A percentile compares a stretch with the other conserved stretches of the same genome.
Evolutionary conservation across 92 coral and sea anemone genomes (phyloP).

Genomic region (Phymanthus crucifer): DNA sequence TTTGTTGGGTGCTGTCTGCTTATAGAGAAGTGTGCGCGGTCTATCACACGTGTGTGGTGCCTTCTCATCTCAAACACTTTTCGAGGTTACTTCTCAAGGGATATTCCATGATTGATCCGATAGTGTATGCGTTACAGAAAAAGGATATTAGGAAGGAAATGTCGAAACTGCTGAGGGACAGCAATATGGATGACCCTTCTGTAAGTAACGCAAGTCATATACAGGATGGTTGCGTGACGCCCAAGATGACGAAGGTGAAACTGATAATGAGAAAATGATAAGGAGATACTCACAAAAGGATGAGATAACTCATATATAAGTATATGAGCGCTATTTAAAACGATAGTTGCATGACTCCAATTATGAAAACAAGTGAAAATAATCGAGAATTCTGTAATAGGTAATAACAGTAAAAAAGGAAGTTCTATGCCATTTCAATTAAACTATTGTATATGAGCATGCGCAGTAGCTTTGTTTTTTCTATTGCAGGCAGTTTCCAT

Average conservation of each 20-base stretch:
- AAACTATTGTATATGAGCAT: no score
- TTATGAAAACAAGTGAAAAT: no score
- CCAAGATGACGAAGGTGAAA: background rate
- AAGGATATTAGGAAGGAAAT: conserved; percentile 59
- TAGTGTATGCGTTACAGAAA: conserved; percentile 64
- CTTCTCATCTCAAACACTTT: conserved; percentile 38
- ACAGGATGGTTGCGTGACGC: background rate
- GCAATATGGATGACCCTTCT: background rate
- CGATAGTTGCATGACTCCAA: background rate
- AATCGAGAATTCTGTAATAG: no score
- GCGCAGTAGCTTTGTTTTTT: no score
- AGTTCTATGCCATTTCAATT: no score
- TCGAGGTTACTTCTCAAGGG: conserved; percentile 69
- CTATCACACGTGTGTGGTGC: conserved; percentile 29
- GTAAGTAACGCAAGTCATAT: conserved; percentile 3
- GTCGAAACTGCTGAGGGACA: background rate
- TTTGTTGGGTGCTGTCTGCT: conserved; percentile 55
- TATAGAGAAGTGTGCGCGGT: conserved; percentile 51
- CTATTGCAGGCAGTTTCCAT: no score
- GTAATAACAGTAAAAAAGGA: no score
- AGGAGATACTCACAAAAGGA: background rate
- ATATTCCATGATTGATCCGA: conserved; percentile 69
- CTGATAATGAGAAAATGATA: background rate
- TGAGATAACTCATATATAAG: no score
- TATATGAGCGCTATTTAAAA: no score